A percentile compares a stretch with the other conserved stretches of the same genome.
Conservation (phyloP, 2,888 invertebrate species). For the Orthonychiurus folsomi region DNA sequence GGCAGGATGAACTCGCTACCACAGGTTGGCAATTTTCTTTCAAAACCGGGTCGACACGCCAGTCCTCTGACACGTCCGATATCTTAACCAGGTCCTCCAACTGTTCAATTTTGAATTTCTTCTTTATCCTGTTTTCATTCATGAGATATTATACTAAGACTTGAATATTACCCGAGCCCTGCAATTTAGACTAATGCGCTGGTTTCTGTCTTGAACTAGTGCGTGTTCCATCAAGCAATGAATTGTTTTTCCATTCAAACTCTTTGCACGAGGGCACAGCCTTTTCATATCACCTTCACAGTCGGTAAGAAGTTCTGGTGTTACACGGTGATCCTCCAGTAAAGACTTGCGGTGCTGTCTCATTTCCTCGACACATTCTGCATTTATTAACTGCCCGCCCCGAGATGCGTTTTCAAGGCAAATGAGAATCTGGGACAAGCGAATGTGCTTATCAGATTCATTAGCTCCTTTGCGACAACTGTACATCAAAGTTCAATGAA, state of each 20-base stretch:
- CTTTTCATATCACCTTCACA: slow-evolving; percentile 75
- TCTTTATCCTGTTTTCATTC: too few species aligned
- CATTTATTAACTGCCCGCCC: slow-evolving; percentile 56
- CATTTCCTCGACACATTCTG: slow-evolving; percentile 80
- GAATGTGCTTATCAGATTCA: slow-evolving; percentile 60
- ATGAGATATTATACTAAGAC: too few species aligned
- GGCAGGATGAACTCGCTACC: slow-evolving; percentile 51
- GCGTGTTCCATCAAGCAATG: slow-evolving; percentile 92
- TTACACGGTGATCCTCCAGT: slow-evolving; percentile 85
- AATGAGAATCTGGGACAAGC: slow-evolving; percentile 79
- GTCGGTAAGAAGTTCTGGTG: slow-evolving; percentile 80
- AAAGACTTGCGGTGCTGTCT: slow-evolving; percentile 79
- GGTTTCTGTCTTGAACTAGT: slow-evolving; percentile 55
- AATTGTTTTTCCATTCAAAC: slow-evolving; percentile 77
- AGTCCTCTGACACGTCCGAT: slow-evolving; percentile 88
- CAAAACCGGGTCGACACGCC: slow-evolving; percentile 86
- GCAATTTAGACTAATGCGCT: slow-evolving; percentile 60
- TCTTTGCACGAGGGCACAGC: slow-evolving; percentile 60
- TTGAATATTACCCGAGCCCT: slow-evolving; percentile 66
- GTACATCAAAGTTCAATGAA: slow-evolving; percentile 8
- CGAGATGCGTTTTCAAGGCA: slow-evolving; percentile 76
- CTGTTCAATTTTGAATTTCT: too few species aligned
- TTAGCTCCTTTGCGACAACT: slow-evolving; percentile 36
- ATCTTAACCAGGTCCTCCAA: slow-evolving; percentile 72
- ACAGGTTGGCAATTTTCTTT: slow-evolving; percentile 77